Evolutionary conservation across 2,113 vertebrate genomes (phyloP), one percentile per base, ranked within the genome.

Genomic region (Reinhardtius hippoglossoides): DNA sequence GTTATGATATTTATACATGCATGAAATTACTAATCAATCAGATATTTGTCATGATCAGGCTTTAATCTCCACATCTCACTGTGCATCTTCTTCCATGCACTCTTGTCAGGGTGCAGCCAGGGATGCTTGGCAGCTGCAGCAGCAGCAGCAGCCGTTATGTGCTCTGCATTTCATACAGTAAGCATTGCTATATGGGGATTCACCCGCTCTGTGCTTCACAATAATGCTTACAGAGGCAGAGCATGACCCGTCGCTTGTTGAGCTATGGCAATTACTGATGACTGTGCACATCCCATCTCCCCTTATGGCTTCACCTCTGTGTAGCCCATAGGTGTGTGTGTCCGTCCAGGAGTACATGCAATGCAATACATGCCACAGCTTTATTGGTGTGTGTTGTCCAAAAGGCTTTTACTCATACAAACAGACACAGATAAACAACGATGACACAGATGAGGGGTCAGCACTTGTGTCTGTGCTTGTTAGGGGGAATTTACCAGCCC

Each of bases 241-340:
- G 82, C 88, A 90, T 89, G 90, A 91, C 91, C 92, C 81, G 42
- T 71, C 21, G 78, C 83, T 89, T 87, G 88, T 91, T 90, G 85
- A 86, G 85, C 72, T 71, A 67, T 85, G 83, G 88, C 88, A 82
- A 87, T 90, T 89, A 89, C 80, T 91, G 89, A 91, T 92, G 91
- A 91, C 92, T 80, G 76, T 81, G 92, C 90, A 91, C 44, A 86
- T 87, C 64, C 55, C 37, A 50, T 81, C 64, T 21, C 67, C 54
- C 73, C 76, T 76, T 21, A 65, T 54, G 77, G 66, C 35, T 74
- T 81, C 87, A 87, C 86, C 87, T 84, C 76, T 76, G 71, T 85
- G 76, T n/a, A 58, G 72, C 50, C 24, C 48, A 24, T 23, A 40
- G 12, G 57, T 54, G 42, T 48, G 44, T 20, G 50, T n/a, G 42